A percentile compares a stretch with the other conserved stretches of the same genome.
Conservation (phyloP, 2,113 vertebrate genomes). For the Puma concolor region DNA sequence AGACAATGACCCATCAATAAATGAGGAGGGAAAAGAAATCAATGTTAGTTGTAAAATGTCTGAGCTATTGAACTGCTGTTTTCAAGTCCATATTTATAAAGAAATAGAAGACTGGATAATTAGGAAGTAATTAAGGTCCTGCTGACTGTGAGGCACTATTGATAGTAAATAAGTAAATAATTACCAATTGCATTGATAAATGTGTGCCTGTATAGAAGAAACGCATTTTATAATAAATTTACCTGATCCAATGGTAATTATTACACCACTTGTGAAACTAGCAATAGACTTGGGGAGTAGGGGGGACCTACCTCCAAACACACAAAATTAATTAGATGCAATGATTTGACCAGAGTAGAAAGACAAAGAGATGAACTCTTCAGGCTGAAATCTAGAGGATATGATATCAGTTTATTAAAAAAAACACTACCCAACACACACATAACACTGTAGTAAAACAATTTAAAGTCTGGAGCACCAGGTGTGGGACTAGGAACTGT, state of each 20-base stretch:
- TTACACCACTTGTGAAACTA: neutral
- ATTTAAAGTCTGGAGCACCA: neutral
- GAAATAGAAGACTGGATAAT: constrained; percentile 79
- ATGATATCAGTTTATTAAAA: neutral
- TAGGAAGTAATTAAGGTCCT: constrained; percentile 85
- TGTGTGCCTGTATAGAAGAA: constrained; percentile 38
- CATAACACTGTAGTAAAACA: neutral
- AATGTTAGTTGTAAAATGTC: constrained; percentile 85
- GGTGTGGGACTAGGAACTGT: neutral
- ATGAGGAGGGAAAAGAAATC: constrained; percentile 87
- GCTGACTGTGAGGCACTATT: constrained; percentile 70
- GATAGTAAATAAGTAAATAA: constrained; percentile 79
- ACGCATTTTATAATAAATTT: constrained; percentile 46
- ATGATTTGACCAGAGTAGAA: constrained; percentile 5
- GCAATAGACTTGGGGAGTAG: neutral
- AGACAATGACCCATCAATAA: constrained; percentile 86
- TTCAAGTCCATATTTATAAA: constrained; percentile 82
- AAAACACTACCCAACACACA: neutral
- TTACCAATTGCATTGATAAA: constrained; percentile 74
- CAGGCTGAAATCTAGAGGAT: neutral
- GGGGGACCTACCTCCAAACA: neutral
- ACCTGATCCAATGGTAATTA: constrained; percentile 25
- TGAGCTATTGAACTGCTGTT: constrained; percentile 83
- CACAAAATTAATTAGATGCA: neutral
- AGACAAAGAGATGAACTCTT: neutral